These are phyloP conservation scores for Leucoraja ocellata DNA, from an alignment of 2,797 vertebrate genomes.

Conservation along the genomic window DNA sequence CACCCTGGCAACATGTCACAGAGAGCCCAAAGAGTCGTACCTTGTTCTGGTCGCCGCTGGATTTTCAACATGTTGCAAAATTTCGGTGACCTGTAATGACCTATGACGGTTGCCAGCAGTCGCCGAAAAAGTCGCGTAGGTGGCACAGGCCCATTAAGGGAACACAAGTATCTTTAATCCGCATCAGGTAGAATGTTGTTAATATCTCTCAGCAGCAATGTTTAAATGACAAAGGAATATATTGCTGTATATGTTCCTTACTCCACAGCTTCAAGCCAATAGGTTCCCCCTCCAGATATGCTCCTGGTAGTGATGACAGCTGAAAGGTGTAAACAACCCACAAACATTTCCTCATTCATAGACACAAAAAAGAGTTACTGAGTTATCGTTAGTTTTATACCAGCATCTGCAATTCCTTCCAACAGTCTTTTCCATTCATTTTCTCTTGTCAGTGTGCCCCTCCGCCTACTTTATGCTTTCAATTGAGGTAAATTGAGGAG, in stretches of 20 bases:
- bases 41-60: too few species aligned
- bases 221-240: not conserved
- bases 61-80: too few species aligned
- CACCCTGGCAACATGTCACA: too few species aligned
- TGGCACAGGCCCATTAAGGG: too few species aligned
- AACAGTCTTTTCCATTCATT: not conserved
- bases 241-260: not conserved
- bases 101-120: too few species aligned
- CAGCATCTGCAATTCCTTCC: too few species aligned
- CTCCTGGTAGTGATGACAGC: not conserved
- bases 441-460: not conserved
- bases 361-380: too few species aligned
- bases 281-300: not conserved
- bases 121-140: too few species aligned
- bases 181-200: not conserved
- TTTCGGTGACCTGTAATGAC: too few species aligned
- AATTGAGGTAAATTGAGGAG: not conserved
- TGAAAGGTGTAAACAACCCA: not conserved
- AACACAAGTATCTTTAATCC: not conserved
- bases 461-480: not conserved
- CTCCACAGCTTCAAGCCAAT: not conserved
- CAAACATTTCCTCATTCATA: not conserved
- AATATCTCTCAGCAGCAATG: not conserved
- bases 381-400: too few species aligned
- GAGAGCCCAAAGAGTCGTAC: too few species aligned